phyloP scores from a whole-genome alignment of 1,140 invertebrate species.

The Heliconius hewitsoni region DNA sequence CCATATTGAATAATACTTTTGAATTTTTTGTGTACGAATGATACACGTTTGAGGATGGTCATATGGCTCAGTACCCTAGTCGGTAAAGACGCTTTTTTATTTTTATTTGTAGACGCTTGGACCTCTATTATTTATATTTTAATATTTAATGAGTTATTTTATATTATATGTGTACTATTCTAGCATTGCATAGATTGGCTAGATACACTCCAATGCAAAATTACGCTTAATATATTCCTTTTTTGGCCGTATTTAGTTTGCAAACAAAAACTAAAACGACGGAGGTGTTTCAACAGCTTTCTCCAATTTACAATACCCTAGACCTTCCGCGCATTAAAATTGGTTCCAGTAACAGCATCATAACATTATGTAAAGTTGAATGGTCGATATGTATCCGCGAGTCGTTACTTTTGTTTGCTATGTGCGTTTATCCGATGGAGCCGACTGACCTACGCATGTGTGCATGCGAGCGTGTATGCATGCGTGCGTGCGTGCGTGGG shows the following conservation, averaged over 20 bases:
- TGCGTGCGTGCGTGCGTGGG: constrained; percentile 50
- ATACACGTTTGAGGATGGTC: constrained; percentile 44
- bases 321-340: constrained; percentile 75
- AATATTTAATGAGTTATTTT: constrained; percentile 54
- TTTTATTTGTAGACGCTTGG: constrained; percentile 66
- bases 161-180: constrained; percentile 70
- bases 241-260: constrained; percentile 67
- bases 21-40: constrained; percentile 38
- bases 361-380: constrained; percentile 27
- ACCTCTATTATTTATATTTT: constrained; percentile 59
- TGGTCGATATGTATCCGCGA: constrained; percentile 46
- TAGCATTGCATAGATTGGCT: constrained; percentile 68
- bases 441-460: constrained; percentile 11
- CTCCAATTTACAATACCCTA: constrained; percentile 64
- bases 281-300: constrained; percentile 56
- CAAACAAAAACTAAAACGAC: constrained; percentile 53
- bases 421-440: constrained; percentile 33
- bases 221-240: constrained; percentile 60
- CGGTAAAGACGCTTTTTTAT: constrained; percentile 58
- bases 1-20: constrained; percentile 29
- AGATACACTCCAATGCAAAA: constrained; percentile 64
- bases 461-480: constrained; percentile 26
- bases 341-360: constrained; percentile 52
- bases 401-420: constrained; percentile 68
- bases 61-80: constrained; percentile 53